Base-by-base conservation (phyloP, 2,113 vertebrate species). In the Anseranas semipalmata region DNA sequence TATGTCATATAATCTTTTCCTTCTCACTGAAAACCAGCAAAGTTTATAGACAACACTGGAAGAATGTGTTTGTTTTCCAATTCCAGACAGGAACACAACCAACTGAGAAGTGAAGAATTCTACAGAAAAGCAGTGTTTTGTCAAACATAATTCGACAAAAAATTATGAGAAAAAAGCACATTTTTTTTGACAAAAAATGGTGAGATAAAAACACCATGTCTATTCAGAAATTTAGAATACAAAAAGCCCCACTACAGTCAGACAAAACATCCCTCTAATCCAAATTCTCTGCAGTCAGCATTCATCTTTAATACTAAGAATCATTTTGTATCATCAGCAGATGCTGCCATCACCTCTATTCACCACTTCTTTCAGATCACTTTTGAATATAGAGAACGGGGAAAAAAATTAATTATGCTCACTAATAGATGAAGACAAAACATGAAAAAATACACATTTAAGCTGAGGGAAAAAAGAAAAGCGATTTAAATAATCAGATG, bases 251-350 rank as follows among this genome's bases (percentile, higher is more conserved):
- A 0, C 1, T 76, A 53, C 35, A 18, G 43, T 75, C 66, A 89
- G 74, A 72, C 21, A 95, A 87, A 95, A 95, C 32, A 85, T 28
- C 7, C 33, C 70, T 91, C 62, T 96, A 92, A 94, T 78, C 43
- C 84, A 82, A 39, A 78, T 58, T 48, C 52, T 95, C 70, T 77
- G 33, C 89, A 95, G 76, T 91, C 84, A 94, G 89, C 91, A 87
- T 85, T 95, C 21, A 53, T 72, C 66, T 92, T 75, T 85, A 81
- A 67, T 58, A 71, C 32, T 74, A 62, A 70, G 75, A 92, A 84
- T 80, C 71, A 94, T 85, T 95, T 12, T 87, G 70, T 68, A 65
- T 78, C 77, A 85, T 89, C 93, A 94, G 73, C 84, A 95, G 89
- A 94, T 72, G 87, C 80, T 92, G 48, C 52, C 46, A 66, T 52